Percentiles rank a stretch among this genome's conserved stretches.
Evolutionary conservation across 2,888 invertebrate species (phyloP).

Genomic region (Asteroscopus sphinx): DNA sequence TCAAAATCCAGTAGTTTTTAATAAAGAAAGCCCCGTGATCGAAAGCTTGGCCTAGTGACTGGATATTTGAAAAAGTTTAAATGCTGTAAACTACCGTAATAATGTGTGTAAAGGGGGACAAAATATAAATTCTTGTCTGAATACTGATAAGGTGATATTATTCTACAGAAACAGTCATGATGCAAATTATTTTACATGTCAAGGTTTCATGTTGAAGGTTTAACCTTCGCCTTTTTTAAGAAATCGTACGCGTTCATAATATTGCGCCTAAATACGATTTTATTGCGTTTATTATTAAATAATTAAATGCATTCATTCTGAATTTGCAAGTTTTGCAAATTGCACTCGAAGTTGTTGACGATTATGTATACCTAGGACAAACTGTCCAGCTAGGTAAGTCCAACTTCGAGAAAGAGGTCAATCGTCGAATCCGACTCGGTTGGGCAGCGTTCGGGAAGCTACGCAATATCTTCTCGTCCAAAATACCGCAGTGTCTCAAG

Average conservation of each 20-base stretch:
- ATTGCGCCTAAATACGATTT: conserved; percentile 2
- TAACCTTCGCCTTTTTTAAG: conserved; percentile 64
- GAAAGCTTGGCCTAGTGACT: not conserved
- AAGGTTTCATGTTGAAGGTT: conserved; percentile 75
- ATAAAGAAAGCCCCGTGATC: not conserved
- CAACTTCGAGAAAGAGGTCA: no score
- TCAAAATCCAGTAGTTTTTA: not conserved
- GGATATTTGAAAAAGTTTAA: not conserved
- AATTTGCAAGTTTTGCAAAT: not conserved
- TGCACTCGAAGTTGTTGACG: no score
- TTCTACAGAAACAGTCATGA: conserved; percentile 54
- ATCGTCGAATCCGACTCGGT: no score
- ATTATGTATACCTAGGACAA: no score
- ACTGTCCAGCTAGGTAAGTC: no score
- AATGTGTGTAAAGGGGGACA: conserved; percentile 5
- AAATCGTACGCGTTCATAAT: conserved; percentile 42
- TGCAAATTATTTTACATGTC: conserved; percentile 76
- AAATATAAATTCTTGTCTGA: conserved; percentile 31
- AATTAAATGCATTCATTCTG: not conserved
- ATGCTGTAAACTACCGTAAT: conserved; percentile 2
- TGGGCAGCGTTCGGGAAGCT: no score
- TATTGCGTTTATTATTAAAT: not conserved
- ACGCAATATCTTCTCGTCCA: no score
- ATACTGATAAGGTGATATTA: conserved; percentile 50
- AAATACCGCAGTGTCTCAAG: no score